Evolutionary conservation across 2,113 vertebrate species (phyloP).

Genomic region (Hemiscyllium ocellatum): DNA sequence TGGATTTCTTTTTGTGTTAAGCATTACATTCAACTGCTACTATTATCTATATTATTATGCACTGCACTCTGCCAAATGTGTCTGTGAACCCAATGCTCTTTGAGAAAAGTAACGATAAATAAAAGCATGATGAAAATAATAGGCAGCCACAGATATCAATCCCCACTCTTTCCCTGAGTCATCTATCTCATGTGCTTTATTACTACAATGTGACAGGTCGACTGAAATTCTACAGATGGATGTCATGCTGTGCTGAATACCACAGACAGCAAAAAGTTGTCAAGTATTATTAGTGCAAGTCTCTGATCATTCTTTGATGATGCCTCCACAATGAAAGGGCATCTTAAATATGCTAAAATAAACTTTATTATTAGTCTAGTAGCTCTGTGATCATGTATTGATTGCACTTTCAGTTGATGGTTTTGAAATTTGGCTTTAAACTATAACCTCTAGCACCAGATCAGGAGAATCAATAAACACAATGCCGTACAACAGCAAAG

Average conservation of each 20-base stretch:
- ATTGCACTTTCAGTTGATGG: background rate
- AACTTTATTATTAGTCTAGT: background rate
- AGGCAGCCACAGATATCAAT: background rate
- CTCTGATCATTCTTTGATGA: background rate
- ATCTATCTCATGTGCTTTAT: background rate
- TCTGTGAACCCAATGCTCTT: background rate
- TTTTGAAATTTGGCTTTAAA: background rate
- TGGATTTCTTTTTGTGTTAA: background rate
- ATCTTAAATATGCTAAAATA: background rate
- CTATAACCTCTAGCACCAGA: background rate
- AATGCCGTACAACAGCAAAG: background rate
- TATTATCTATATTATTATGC: background rate
- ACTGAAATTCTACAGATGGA: conserved; percentile 2
- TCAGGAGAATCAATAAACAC: background rate
- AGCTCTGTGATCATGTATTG: background rate
- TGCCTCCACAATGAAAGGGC: background rate
- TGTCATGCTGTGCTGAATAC: background rate
- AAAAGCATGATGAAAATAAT: background rate
- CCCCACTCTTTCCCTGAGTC: background rate
- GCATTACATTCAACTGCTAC: background rate
- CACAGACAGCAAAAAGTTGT: background rate
- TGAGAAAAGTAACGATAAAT: background rate
- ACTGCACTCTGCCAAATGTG: background rate
- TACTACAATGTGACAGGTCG: background rate
- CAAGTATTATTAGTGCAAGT: background rate